Conservation (phyloP, 2,888 invertebrate species). For the Diarsia brunnea region DNA sequence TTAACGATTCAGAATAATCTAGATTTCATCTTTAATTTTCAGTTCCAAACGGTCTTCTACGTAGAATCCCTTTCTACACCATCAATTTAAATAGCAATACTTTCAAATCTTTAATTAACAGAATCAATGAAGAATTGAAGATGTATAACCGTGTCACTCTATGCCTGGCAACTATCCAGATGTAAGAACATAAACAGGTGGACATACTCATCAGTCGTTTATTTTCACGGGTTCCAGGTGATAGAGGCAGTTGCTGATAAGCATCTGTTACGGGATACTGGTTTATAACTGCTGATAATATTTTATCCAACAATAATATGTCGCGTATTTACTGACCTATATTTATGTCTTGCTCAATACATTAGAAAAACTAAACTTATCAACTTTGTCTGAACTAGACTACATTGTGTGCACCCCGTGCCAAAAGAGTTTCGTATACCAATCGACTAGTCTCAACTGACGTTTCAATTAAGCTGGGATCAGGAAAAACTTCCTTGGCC, state of each 20-base stretch:
- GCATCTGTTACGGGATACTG: constrained; percentile 7
- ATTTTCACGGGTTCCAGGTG: constrained; percentile 34
- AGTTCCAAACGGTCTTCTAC: neutral
- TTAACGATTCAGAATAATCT: neutral
- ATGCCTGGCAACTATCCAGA: constrained; percentile 54
- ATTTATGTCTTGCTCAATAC: neutral
- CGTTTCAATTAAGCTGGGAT: constrained; percentile 29
- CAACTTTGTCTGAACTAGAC: neutral
- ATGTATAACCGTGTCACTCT: constrained; percentile 13
- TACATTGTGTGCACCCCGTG: neutral
- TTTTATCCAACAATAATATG: neutral
- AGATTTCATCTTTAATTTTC: neutral
- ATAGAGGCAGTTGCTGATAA: neutral
- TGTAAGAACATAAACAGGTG: constrained; percentile 34
- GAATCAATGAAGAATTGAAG: neutral
- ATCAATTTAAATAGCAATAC: neutral
- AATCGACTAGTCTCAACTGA: neutral
- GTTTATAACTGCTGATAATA: neutral
- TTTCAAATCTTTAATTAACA: neutral
- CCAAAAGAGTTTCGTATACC: constrained; percentile 36
- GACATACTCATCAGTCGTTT: constrained; percentile 22
- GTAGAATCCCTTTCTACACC: neutral
- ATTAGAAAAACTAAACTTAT: neutral
- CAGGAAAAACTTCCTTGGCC: constrained; percentile 44
- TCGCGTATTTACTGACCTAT: neutral